Evolutionary conservation across 2,113 vertebrate species (phyloP).

Genomic region (Eclectus roratus): DNA sequence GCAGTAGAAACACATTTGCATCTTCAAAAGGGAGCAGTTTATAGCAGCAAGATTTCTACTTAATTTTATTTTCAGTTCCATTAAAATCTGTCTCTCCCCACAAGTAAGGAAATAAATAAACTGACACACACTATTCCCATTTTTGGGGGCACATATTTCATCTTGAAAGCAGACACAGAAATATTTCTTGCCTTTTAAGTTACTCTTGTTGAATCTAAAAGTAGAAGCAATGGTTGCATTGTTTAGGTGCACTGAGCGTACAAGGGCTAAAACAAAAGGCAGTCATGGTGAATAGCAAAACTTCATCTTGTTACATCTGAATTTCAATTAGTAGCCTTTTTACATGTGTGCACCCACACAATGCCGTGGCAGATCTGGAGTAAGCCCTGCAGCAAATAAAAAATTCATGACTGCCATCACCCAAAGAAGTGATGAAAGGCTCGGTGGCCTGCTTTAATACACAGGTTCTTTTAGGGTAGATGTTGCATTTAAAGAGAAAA

Average conservation of each 20-base stretch:
- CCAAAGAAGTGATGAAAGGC: constrained; percentile 56
- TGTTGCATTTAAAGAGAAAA: constrained; percentile 14
- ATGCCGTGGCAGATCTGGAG: constrained; percentile 61
- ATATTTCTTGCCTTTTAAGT: constrained; percentile 31
- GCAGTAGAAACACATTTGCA: constrained; percentile 86
- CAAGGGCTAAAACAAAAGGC: constrained; percentile 69
- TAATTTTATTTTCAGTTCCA: neutral
- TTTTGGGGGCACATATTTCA: constrained; percentile 23
- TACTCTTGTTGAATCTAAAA: constrained; percentile 31
- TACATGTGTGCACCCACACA: constrained; percentile 60
- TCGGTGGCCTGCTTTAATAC: constrained; percentile 58
- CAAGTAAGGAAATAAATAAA: neutral
- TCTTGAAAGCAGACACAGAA: constrained; percentile 12
- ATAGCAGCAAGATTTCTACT: constrained; percentile 14
- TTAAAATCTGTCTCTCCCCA: neutral
- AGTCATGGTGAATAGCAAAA: constrained; percentile 58
- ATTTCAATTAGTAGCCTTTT: constrained; percentile 75
- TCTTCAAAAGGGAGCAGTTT: constrained; percentile 68
- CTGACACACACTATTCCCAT: neutral
- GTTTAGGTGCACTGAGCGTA: constrained; percentile 69
- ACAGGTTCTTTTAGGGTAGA: constrained; percentile 23
- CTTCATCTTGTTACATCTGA: constrained; percentile 74
- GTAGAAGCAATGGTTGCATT: constrained; percentile 56
- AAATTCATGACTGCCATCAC: constrained; percentile 70
- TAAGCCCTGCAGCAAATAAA: constrained; percentile 71